phyloP scores from a whole-genome alignment of 2,888 invertebrate species.

The Epinotia nisella region DNA sequence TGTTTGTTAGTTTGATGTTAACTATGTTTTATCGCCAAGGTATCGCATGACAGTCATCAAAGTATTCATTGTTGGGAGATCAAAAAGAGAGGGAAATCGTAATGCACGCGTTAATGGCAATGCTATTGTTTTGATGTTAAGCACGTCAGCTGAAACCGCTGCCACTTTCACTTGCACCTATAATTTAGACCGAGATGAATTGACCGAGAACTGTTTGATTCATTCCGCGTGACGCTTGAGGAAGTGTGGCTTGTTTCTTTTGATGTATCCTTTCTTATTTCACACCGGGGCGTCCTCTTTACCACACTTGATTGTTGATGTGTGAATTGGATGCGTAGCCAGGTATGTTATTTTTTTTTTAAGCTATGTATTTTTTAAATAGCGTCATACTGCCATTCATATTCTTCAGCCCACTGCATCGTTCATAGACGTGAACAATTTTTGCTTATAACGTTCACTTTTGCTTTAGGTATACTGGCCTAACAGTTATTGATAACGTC shows the following conservation, averaged over 20 bases:
- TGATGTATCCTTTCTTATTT: neutral
- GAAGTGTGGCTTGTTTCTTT: constrained; percentile 20
- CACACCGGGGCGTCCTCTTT: neutral
- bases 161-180: constrained; percentile 43
- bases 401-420: no score
- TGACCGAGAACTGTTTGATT: constrained; percentile 26
- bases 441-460: no score
- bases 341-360: no score
- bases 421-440: no score
- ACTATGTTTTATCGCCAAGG: constrained; percentile 34
- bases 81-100: constrained; percentile 47
- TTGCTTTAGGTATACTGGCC: neutral
- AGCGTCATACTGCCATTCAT: neutral
- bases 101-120: constrained; percentile 45
- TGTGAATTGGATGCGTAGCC: neutral
- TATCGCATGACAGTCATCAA: constrained; percentile 40
- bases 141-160: constrained; percentile 31
- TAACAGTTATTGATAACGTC: constrained; percentile 6
- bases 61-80: constrained; percentile 35
- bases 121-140: constrained; percentile 58
- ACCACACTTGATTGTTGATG: neutral
- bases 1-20: constrained; percentile 18
- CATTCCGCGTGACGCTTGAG: neutral
- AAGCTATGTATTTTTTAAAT: no score
- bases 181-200: constrained; percentile 35